A percentile compares a stretch with the other conserved stretches of the same genome.
Conservation (phyloP, 2,888 invertebrate genomes). For the Myathropa florea region DNA sequence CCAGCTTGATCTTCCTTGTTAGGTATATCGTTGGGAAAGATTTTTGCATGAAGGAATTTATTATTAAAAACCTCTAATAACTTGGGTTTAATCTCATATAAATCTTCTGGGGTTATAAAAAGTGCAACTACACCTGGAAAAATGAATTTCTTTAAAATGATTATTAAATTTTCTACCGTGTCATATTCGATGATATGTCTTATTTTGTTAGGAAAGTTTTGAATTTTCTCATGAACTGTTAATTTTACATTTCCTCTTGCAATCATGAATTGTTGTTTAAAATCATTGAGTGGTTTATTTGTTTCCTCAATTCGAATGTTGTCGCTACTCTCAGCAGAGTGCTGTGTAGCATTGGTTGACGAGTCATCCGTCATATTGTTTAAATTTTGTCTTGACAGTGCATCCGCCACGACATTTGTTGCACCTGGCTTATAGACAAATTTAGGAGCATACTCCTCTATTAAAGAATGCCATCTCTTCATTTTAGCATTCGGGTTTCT, state of each 20-base stretch:
- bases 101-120: background rate
- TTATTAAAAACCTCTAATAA: too few relatives aligned
- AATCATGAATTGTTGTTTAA: too few relatives aligned
- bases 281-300: too few relatives aligned
- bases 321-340: constrained; percentile 25
- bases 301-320: too few relatives aligned
- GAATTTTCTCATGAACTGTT: constrained; percentile 10
- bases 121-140: constrained; percentile 23
- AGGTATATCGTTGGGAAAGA: too few relatives aligned
- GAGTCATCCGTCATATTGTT: constrained; percentile 11
- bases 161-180: constrained; percentile 4
- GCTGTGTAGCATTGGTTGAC: constrained; percentile 6
- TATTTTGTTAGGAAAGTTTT: constrained; percentile 12
- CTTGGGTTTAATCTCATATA: too few relatives aligned
- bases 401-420: too few relatives aligned
- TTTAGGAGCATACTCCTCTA: background rate
- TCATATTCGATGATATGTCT: constrained; percentile 35
- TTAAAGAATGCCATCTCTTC: constrained; percentile 76
- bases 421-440: too few relatives aligned
- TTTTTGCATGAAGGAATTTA: too few relatives aligned
- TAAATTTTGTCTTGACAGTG: too few relatives aligned
- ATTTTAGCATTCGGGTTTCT: constrained; percentile 75
- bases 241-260: background rate
- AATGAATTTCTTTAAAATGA: constrained; percentile 20
- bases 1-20: too few relatives aligned